A percentile compares a stretch with the other conserved stretches of the same genome.
phyloP scores from a whole-genome alignment of 1,140 invertebrate species.

The Diploscapter pachys region DNA sequence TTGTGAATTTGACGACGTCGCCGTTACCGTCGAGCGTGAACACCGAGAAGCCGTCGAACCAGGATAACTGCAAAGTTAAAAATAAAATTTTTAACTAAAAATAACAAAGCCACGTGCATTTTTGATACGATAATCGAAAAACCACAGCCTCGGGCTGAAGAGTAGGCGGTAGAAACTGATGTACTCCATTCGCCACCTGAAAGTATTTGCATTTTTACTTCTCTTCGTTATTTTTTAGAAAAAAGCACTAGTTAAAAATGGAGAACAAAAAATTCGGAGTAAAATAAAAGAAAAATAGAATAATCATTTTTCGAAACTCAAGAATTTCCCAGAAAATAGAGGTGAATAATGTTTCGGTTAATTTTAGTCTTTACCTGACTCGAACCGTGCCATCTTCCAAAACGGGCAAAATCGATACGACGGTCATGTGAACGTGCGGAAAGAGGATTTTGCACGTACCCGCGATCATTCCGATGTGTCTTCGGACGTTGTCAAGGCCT shows the following conservation, averaged over 20 bases:
- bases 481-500: conserved; percentile 30
- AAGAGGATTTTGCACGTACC: conserved; percentile 22
- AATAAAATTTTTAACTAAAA: conserved; percentile 1
- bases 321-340: conserved; percentile 13
- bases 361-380: too few relatives aligned
- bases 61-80: conserved; percentile 24
- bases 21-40: conserved; percentile 40
- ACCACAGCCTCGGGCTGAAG: conserved; percentile 26
- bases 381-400: conserved; percentile 39
- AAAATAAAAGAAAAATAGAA: background rate
- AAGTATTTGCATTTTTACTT: background rate
- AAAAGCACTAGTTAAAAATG: background rate
- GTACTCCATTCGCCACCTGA: conserved; percentile 33
- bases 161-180: conserved; percentile 32
- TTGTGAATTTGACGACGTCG: conserved; percentile 32
- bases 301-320: background rate
- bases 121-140: conserved; percentile 23
- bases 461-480: conserved; percentile 32
- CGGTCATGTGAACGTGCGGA: conserved; percentile 37
- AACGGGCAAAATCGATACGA: conserved; percentile 23
- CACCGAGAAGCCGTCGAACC: conserved; percentile 39
- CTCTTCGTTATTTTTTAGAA: too few relatives aligned
- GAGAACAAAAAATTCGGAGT: background rate
- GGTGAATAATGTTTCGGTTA: too few relatives aligned
- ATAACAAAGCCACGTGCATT: conserved; percentile 25